These are phyloP conservation scores for Tonatia bakeri DNA, from an alignment of 2,113 vertebrate genomes.

Conservation along the genomic window DNA sequence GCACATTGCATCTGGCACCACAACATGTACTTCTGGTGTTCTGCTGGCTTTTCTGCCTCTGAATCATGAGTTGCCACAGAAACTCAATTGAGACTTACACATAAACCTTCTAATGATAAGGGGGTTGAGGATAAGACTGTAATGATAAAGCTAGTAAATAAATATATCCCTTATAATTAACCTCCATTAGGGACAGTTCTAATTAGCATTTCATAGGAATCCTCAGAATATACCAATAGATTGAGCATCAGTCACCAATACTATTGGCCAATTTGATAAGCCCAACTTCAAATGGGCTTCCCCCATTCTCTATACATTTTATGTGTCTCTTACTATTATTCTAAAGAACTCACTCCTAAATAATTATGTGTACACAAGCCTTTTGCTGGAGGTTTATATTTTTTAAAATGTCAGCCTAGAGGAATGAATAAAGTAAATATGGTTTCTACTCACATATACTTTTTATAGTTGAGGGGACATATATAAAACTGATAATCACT, in stretches of 20 bases:
- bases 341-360: background rate
- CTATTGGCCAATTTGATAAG: background rate
- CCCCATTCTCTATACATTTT: background rate
- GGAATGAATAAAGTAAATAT: background rate
- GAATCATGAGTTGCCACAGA: background rate
- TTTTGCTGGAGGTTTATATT: background rate
- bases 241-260: background rate
- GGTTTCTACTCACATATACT: background rate
- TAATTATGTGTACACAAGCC: background rate
- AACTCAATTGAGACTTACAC: background rate
- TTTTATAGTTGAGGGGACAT: background rate
- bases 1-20: background rate
- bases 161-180: background rate
- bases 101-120: background rate
- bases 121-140: background rate
- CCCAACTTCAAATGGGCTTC: background rate
- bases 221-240: background rate
- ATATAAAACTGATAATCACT: background rate
- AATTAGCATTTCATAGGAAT: background rate
- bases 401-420: background rate
- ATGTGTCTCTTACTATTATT: background rate
- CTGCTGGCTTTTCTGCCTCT: background rate
- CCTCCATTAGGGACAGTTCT: background rate
- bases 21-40: background rate
- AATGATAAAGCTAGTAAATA: background rate